Conservation (phyloP, 2,888 invertebrate genomes). For the Spialia ferax region DNA sequence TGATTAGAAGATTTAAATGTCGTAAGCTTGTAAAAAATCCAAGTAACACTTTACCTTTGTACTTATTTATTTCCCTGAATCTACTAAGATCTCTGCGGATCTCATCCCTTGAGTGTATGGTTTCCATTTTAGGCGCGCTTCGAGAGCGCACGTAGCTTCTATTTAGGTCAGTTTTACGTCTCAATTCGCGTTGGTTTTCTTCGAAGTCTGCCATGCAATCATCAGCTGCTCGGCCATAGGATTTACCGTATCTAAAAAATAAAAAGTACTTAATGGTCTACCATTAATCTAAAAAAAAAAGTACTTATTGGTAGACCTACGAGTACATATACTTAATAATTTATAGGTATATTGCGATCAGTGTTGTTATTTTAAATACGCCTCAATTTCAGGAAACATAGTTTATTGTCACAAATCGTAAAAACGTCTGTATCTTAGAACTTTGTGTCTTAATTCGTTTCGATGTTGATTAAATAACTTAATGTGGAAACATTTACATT, state of each 20-base stretch:
- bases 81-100: slow-evolving; percentile 80
- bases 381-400: too few relatives aligned
- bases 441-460: too few relatives aligned
- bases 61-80: slow-evolving; percentile 83
- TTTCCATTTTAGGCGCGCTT: slow-evolving; percentile 86
- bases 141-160: slow-evolving; percentile 77
- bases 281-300: too few relatives aligned
- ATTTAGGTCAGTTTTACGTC: slow-evolving; percentile 74
- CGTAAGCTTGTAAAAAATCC: background rate
- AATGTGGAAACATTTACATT: background rate
- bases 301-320: too few relatives aligned
- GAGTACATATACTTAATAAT: too few relatives aligned
- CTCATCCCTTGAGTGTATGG: slow-evolving; percentile 85
- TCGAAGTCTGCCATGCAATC: slow-evolving; percentile 87
- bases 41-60: slow-evolving; percentile 72
- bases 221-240: slow-evolving; percentile 86
- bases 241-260: slow-evolving; percentile 82
- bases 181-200: slow-evolving; percentile 73
- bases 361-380: too few relatives aligned
- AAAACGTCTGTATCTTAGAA: too few relatives aligned
- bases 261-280: too few relatives aligned
- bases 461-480: too few relatives aligned
- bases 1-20: too few relatives aligned
- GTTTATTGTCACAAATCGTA: too few relatives aligned
- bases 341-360: too few relatives aligned